Conservation (phyloP, 2,113 vertebrate species). For the Nannospalax galili region DNA sequence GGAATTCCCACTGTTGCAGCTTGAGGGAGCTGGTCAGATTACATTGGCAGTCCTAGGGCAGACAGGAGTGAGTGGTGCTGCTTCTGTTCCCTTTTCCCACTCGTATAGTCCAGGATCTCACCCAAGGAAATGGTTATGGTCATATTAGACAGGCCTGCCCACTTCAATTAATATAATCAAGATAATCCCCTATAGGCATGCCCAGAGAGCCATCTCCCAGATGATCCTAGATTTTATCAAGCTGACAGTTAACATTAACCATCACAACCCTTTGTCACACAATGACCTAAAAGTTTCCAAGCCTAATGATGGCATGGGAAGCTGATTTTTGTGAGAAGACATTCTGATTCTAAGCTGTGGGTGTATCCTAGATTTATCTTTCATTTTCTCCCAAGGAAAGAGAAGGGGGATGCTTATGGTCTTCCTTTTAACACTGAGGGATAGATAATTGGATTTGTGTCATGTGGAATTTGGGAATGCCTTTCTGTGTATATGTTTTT, state of each 20-base stretch:
- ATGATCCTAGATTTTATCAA: not conserved
- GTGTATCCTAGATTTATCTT: not conserved
- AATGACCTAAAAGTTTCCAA: not conserved
- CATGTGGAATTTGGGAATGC: not conserved
- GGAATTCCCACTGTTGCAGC: not conserved
- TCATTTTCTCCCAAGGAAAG: rapidly evolving
- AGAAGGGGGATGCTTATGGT: rapidly evolving
- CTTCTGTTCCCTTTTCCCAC: not conserved
- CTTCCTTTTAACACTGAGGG: not conserved
- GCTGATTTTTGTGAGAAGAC: not conserved
- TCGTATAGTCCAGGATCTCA: not conserved
- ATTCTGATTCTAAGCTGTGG: not conserved
- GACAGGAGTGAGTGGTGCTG: not conserved
- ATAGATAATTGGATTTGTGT: not conserved
- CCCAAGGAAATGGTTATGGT: not conserved
- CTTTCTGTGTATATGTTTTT: not conserved
- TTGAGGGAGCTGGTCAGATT: not conserved
- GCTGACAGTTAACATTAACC: not conserved
- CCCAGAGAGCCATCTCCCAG: not conserved
- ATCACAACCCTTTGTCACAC: not conserved
- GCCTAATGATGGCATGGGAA: not conserved
- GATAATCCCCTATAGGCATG: too few relatives aligned
- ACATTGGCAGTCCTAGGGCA: not conserved
- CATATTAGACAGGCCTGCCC: not conserved
- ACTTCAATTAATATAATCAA: not conserved